phyloP scores from a whole-genome alignment of 2,113 vertebrate genomes.

The Triplophysa tibetana region DNA sequence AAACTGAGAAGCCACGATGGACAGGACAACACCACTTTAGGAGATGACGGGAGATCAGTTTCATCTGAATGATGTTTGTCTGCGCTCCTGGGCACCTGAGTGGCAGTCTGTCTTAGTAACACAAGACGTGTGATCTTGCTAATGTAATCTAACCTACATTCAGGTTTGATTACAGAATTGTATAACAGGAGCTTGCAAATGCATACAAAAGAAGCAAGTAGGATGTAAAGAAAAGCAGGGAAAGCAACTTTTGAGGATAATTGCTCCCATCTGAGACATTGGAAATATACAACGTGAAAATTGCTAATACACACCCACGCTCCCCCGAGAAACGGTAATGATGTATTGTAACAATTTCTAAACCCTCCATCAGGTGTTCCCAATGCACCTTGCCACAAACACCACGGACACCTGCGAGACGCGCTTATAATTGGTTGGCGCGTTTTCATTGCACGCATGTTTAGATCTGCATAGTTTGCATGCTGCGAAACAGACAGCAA shows the following conservation, averaged over 20 bases:
- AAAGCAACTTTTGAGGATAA: slow-evolving; percentile 34
- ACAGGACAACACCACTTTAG: slow-evolving; percentile 36
- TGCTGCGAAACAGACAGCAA: slow-evolving; percentile 44
- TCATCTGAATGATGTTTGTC: slow-evolving; percentile 53
- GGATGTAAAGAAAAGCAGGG: background rate
- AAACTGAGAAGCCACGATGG: background rate
- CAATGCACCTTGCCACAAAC: slow-evolving; percentile 28
- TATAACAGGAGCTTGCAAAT: slow-evolving; percentile 8
- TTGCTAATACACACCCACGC: slow-evolving; percentile 14
- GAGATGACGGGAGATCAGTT: slow-evolving; percentile 52
- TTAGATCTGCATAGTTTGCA: slow-evolving; percentile 31
- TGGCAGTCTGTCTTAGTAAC: background rate
- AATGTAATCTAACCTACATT: background rate
- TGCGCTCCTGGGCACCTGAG: slow-evolving; percentile 13
- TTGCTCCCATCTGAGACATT: slow-evolving; percentile 42
- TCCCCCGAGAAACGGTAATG: slow-evolving; percentile 35
- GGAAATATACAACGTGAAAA: slow-evolving; percentile 35
- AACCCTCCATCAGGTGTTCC: slow-evolving; percentile 29
- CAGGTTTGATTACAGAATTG: background rate
- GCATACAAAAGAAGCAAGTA: slow-evolving; percentile 4
- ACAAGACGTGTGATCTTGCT: slow-evolving; percentile 6
- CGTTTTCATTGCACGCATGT: slow-evolving; percentile 28
- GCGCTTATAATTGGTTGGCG: slow-evolving; percentile 29
- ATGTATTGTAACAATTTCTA: slow-evolving; percentile 39
- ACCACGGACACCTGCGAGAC: slow-evolving; percentile 43